A percentile compares a stretch with the other conserved stretches of the same genome.
phyloP scores from a whole-genome alignment of 1,140 invertebrate genomes.

The Platyscapa corneri region DNA sequence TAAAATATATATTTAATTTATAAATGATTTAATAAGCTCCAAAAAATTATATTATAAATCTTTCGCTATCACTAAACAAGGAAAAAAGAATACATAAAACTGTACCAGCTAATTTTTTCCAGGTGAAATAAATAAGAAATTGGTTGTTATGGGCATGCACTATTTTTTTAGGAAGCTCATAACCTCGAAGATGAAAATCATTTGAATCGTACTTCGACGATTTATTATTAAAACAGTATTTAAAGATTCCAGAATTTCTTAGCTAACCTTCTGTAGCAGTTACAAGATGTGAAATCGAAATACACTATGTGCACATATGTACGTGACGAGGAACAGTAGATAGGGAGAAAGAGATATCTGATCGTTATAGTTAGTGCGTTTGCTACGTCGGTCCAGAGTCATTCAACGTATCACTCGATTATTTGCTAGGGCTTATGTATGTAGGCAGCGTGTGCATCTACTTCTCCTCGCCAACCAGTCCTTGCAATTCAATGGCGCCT shows the following conservation, averaged over 20 bases:
- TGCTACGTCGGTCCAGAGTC: background rate
- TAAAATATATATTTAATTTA: no score
- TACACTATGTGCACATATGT: background rate
- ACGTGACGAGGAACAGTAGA: background rate
- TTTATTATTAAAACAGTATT: background rate
- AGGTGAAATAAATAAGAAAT: no score
- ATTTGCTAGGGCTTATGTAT: slow-evolving; percentile 39
- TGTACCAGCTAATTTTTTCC: no score
- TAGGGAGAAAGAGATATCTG: background rate
- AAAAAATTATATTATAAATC: no score
- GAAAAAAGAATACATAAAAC: no score
- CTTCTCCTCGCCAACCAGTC: background rate
- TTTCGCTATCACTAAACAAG: no score
- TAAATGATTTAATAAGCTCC: no score
- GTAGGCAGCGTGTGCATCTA: slow-evolving; percentile 10
- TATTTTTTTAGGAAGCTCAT: no score
- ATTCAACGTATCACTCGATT: slow-evolving; percentile 47
- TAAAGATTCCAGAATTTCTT: background rate
- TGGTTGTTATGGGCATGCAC: no score
- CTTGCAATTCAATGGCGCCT: background rate
- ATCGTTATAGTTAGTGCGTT: slow-evolving; percentile 20
- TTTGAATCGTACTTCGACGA: background rate
- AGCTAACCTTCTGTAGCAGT: background rate
- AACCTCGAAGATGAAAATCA: background rate
- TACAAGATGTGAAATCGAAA: background rate